A percentile compares a stretch with the other conserved stretches of the same genome.
phyloP scores from a whole-genome alignment of 2,888 invertebrate species.

The Conistra vaccinii region DNA sequence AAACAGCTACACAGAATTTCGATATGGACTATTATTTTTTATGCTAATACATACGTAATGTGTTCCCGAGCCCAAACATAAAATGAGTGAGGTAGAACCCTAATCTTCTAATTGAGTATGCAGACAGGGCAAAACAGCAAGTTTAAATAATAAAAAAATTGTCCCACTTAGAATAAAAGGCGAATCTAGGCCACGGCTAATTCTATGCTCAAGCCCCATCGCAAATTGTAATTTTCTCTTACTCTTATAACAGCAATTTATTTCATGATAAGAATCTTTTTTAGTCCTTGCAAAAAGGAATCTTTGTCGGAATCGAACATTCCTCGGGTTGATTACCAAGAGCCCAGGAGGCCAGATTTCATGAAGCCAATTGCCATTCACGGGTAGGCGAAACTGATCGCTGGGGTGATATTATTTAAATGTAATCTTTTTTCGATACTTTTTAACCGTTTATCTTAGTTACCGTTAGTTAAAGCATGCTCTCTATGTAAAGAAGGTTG shows the following conservation, averaged over 20 bases:
- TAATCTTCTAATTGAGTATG: conserved; percentile 61
- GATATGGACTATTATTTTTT: conserved; percentile 61
- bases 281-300: conserved; percentile 86
- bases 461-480: conserved; percentile 68
- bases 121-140: conserved; percentile 57
- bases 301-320: conserved; percentile 85
- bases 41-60: conserved; percentile 59
- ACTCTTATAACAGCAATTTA: conserved; percentile 84
- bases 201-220: conserved; percentile 81
- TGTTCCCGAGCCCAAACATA: conserved; percentile 58
- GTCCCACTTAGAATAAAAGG: conserved; percentile 58
- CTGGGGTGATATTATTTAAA: conserved; percentile 90
- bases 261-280: conserved; percentile 87
- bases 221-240: conserved; percentile 87
- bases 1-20: conserved; percentile 44
- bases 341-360: conserved; percentile 89
- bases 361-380: conserved; percentile 86
- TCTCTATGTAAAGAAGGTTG: conserved; percentile 29
- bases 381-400: conserved; percentile 88
- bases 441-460: conserved; percentile 78
- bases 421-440: conserved; percentile 90
- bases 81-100: conserved; percentile 57
- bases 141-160: conserved; percentile 60
- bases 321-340: conserved; percentile 87
- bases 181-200: conserved; percentile 77